Conservation (phyloP, 1,140 invertebrate genomes). For the Drosophila burlai region DNA sequence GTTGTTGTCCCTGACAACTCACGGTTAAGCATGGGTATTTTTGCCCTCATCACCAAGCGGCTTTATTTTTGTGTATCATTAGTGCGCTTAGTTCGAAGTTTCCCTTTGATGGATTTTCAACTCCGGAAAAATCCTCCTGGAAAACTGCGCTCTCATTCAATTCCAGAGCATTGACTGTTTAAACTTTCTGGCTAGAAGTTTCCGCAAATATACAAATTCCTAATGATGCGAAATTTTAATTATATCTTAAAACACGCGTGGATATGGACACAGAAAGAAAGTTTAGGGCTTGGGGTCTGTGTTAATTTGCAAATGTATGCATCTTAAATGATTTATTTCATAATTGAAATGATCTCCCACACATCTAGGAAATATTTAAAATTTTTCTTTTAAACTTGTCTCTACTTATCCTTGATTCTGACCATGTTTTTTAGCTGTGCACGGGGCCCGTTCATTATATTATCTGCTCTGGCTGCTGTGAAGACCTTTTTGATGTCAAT, state of each 20-base stretch:
- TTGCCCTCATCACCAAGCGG: constrained; percentile 11
- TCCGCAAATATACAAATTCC: constrained; percentile 56
- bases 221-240: constrained; percentile 75
- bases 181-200: constrained; percentile 37
- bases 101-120: constrained; percentile 34
- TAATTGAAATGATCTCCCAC: neutral
- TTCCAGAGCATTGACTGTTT: constrained; percentile 12
- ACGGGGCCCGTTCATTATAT: constrained; percentile 23
- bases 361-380: neutral
- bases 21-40: constrained; percentile 9
- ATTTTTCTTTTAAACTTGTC: neutral
- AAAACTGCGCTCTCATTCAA: constrained; percentile 48
- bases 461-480: constrained; percentile 39
- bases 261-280: constrained; percentile 7
- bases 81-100: constrained; percentile 29
- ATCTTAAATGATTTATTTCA: neutral
- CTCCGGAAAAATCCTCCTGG: constrained; percentile 6
- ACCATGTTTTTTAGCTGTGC: constrained; percentile 8
- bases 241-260: constrained; percentile 43
- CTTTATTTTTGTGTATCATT: constrained; percentile 39
- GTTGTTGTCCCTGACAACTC: constrained; percentile 26
- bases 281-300: neutral
- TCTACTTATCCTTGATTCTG: neutral
- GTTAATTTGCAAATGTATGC: neutral
- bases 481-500: constrained; percentile 82